Evolutionary conservation across 2,888 invertebrate species (phyloP), one percentile per base, ranked within the genome.

Genomic region (Archaeoteleia sp.): DNA sequence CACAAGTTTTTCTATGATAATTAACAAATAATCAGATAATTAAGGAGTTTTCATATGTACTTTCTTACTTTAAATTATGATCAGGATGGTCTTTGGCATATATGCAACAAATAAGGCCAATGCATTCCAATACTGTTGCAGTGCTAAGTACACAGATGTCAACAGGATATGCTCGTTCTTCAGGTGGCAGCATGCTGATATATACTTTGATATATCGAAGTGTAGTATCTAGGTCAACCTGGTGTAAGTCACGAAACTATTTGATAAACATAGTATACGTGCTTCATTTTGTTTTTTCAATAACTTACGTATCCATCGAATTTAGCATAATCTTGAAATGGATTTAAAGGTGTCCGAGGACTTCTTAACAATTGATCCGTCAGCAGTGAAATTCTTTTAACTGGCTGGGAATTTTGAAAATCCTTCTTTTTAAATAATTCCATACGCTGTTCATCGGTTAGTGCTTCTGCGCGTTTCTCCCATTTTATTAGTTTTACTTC

Each of bases 81-180:
- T 86, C 82, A 1, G 85, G 80, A 79, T 86, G 82, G 66, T 87
- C 85, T 51, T 80, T 79, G 2, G 85, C 81, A 70, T 91, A 93
- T 87, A 95, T 93, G 82, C 95, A 95, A 86, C 96, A 94, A 77
- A 95, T 95, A 51, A 97, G 90, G 25, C 98, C 98, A 81, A 98
- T 95, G 23, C 97, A 89, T 83, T 98, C 97, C 76, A 90, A 89
- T 53, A 97, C 94, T 87, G 93, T 95, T 15, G 97, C 96, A 76
- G 90, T 91, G 10, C 93, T 90, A 60, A 95, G 88, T 46, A 96
- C 94, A 77, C 92, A 91, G 48, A 96, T 90, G 76, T 91, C 89
- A 83, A 97, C 87, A 0, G 97, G 96, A 86, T 95, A 96, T 73
- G 92, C 91, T 70, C 95, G 90, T 69, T 94, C 91, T 54, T 92